phyloP scores from a whole-genome alignment of 2,113 vertebrate genomes.

The Cyanoliseus patagonus region DNA sequence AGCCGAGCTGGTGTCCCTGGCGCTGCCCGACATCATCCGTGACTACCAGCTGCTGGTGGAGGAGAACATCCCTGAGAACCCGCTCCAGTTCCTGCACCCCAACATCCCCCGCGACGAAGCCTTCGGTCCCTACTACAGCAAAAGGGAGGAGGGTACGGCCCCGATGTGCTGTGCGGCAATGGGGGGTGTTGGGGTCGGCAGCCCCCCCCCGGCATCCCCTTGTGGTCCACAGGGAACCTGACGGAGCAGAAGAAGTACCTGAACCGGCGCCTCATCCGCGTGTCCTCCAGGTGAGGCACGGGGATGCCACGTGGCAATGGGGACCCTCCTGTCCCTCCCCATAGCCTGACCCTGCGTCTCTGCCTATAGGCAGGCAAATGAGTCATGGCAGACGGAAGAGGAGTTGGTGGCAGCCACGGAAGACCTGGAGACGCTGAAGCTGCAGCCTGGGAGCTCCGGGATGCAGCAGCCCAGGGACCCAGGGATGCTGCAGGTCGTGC shows the following conservation, averaged over 20 bases:
- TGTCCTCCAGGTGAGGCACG: conserved; percentile 70
- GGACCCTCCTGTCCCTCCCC: rapidly evolving
- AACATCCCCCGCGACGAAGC: conserved; percentile 82
- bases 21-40: conserved; percentile 88
- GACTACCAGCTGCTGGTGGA: conserved; percentile 85
- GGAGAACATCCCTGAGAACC: conserved; percentile 86
- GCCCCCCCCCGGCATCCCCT: not conserved
- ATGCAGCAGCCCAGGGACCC: not conserved
- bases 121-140: conserved; percentile 84
- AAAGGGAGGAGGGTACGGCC: conserved; percentile 71
- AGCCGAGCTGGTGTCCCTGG: conserved; percentile 81
- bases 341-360: not conserved
- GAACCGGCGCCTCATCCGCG: conserved; percentile 73
- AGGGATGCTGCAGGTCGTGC: not conserved
- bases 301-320: not conserved
- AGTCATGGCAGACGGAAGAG: not conserved
- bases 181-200: too few species aligned
- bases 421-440: conserved; percentile 1
- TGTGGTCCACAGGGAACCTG: conserved; percentile 32
- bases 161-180: not conserved
- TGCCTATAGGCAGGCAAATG: not conserved
- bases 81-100: conserved; percentile 88
- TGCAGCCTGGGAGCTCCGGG: not conserved
- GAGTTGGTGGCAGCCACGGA: not conserved
- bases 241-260: conserved; percentile 61